A percentile compares a stretch with the other conserved stretches of the same genome.
phyloP scores from a whole-genome alignment of 1,140 invertebrate species.

The Saxidomus purpurata region DNA sequence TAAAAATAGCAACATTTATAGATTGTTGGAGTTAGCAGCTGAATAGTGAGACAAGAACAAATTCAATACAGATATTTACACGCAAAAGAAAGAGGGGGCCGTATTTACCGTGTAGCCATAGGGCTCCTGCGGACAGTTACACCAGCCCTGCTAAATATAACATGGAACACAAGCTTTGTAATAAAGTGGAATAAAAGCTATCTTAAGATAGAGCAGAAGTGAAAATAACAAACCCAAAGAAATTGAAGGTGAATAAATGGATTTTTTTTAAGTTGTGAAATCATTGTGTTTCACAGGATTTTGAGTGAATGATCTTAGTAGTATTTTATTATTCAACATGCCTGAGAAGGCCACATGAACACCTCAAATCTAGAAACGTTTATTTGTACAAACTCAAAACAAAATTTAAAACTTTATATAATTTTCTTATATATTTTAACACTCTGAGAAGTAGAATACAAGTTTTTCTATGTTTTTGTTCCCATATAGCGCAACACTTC shows the following conservation, averaged over 20 bases:
- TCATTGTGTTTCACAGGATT: constrained; percentile 19
- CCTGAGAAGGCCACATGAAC: no score
- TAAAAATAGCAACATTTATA: constrained; percentile 42
- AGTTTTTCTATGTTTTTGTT: no score
- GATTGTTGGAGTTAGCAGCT: constrained; percentile 28
- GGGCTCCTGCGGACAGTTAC: constrained; percentile 66
- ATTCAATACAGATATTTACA: constrained; percentile 19
- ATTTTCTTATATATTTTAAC: no score
- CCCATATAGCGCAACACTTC: no score
- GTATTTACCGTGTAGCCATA: constrained; percentile 67
- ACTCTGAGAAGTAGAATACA: no score
- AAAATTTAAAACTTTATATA: no score
- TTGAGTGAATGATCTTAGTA: not conserved
- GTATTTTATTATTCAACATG: no score
- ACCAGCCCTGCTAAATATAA: constrained; percentile 66
- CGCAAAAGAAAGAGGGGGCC: constrained; percentile 32
- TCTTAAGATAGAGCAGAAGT: not conserved
- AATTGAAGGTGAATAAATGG: not conserved
- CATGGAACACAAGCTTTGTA: constrained; percentile 54
- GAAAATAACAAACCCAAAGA: not conserved
- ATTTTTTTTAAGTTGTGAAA: constrained; percentile 10
- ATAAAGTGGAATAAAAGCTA: not conserved
- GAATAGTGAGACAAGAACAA: constrained; percentile 6
- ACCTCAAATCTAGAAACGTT: no score
- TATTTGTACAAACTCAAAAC: no score